Base-by-base conservation (phyloP, 2,888 invertebrate species). In the Aporophyla nigra region DNA sequence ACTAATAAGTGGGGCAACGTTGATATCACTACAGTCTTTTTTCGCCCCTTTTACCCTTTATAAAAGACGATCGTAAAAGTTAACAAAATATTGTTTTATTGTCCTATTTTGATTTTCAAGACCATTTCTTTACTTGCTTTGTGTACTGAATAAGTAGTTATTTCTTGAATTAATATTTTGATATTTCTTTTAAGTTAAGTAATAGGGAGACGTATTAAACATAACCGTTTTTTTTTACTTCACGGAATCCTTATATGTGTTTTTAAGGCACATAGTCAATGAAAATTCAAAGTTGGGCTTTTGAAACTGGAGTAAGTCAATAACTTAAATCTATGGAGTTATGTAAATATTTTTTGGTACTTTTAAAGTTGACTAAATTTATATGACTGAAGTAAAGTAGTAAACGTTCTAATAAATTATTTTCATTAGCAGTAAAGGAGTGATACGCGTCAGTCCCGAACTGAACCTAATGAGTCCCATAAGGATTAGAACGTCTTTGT, bases 1-100 rank as follows among this genome's bases (percentile, higher is more conserved):
- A 86, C 90, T 93, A 92, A 91, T 92, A 92, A 92, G 88, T 90
- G 76, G 83, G 83, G 56, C 74, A 73, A 49, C 87, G 78, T 40
- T 72, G 86, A 80, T 76, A 86, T 88, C 88, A 91, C 89, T 88
- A 89, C 80, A 85, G 79, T 85, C 86, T 90, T 89, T 89, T 88
- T 87, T 87, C 76, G 65, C 78, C 78, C 76, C 71, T 76, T 80
- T 19, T 21, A 82, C 86, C 84, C 79, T 71, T 76, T 83, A 63
- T 72, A 71, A 83, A 83, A 69, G 82, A 70, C 51, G 74, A 73
- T 71, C 74, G 83, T 84, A 82, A 85, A 81, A 73, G 71, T 88
- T 71, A 49, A 54, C 71, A 78, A 76, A 86, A 82, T 79, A 84
- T 79, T 80, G 63, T 78, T 81, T 72, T 71, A 71, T 68, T 82